Percentiles rank a stretch among this genome's conserved stretches.
These are phyloP conservation scores for Acleris literana DNA, from an alignment of 2,888 invertebrate species.

Conservation along the genomic window DNA sequence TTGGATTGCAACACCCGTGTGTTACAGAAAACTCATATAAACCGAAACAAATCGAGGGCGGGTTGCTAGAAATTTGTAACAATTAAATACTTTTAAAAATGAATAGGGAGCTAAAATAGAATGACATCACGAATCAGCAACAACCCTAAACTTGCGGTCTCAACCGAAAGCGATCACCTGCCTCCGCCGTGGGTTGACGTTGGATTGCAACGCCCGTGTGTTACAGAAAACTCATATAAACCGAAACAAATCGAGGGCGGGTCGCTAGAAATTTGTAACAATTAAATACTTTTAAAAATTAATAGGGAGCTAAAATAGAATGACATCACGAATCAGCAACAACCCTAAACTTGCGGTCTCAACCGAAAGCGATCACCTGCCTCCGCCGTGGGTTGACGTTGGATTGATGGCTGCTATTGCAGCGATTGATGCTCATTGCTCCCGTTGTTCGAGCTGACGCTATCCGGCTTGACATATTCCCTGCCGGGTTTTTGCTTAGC, in stretches of 20 bases:
- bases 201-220: no score
- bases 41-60: no score
- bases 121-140: neutral
- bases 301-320: no score
- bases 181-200: conserved; percentile 45
- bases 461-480: conserved; percentile 33
- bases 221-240: no score
- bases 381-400: conserved; percentile 44
- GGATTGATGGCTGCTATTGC: conserved; percentile 50
- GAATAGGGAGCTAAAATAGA: no score
- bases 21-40: no score
- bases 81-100: no score
- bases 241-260: no score
- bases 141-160: conserved; percentile 12
- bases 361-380: conserved; percentile 46
- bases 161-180: conserved; percentile 45
- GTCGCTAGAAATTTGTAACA: no score
- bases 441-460: conserved; percentile 25
- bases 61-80: no score
- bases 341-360: conserved; percentile 11
- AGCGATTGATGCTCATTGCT: conserved; percentile 42
- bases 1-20: no score
- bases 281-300: no score
- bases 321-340: neutral
- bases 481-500: conserved; percentile 49